These are phyloP conservation scores for Chloebia gouldiae DNA, from an alignment of 2,113 vertebrate species.

Conservation along the genomic window DNA sequence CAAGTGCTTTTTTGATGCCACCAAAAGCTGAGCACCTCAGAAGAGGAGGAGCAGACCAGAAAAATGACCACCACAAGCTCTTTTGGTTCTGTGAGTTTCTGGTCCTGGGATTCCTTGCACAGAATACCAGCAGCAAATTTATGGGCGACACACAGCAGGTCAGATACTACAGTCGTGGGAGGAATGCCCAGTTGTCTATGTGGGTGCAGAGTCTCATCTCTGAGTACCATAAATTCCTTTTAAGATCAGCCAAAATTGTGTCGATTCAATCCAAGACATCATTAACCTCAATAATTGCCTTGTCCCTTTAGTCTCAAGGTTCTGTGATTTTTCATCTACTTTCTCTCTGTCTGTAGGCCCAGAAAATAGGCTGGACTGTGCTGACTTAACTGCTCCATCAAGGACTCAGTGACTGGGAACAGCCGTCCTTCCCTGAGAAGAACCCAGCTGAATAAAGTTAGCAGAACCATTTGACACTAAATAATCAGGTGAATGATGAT, in stretches of 20 bases:
- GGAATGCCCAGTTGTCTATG: conserved; percentile 19
- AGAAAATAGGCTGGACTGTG: neutral
- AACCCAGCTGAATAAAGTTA: conserved; percentile 57
- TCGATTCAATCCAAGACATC: neutral
- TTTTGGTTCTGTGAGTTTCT: neutral
- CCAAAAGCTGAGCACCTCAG: neutral
- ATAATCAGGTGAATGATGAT: conserved; percentile 11
- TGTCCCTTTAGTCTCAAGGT: neutral
- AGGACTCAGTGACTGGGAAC: conserved; percentile 5
- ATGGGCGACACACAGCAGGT: neutral
- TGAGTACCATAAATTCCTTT: conserved; percentile 26
- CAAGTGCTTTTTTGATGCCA: fast-evolving
- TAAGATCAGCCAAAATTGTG: neutral
- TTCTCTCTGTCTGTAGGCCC: neutral
- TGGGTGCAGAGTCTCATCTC: neutral
- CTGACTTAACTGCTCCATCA: conserved; percentile 5
- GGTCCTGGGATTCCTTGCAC: neutral
- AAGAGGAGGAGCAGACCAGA: neutral
- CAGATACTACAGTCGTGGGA: neutral
- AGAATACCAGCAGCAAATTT: neutral
- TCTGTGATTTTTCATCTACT: neutral
- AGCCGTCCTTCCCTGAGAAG: conserved; percentile 46
- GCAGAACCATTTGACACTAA: neutral
- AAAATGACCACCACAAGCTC: neutral
- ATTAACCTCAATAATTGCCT: neutral